Conservation (phyloP, 2,113 vertebrate genomes). For the Baryphthengus martii region DNA sequence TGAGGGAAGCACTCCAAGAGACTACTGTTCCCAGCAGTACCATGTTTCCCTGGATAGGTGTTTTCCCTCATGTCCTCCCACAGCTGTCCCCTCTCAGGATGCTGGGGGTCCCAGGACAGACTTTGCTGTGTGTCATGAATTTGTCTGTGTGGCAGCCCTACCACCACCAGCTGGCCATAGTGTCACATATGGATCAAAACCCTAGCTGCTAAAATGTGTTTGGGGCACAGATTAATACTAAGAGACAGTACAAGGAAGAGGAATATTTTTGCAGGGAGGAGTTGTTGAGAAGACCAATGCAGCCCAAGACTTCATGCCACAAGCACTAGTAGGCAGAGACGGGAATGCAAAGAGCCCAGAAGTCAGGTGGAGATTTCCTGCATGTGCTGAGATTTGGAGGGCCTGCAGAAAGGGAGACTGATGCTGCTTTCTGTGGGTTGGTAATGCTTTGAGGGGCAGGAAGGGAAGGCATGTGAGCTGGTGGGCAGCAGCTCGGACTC, state of each 20-base stretch:
- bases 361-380: background rate
- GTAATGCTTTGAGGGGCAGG: background rate
- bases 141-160: background rate
- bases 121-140: fast-evolving
- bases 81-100: background rate
- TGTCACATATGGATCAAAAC: background rate
- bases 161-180: background rate
- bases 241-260: background rate
- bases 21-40: background rate
- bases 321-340: background rate
- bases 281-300: background rate
- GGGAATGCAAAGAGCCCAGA: background rate
- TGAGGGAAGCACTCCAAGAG: background rate
- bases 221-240: background rate
- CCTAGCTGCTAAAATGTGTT: background rate
- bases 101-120: background rate
- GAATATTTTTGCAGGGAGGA: background rate
- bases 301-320: background rate
- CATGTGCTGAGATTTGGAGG: background rate
- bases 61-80: background rate
- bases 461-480: background rate
- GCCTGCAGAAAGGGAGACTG: background rate
- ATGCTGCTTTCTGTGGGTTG: background rate
- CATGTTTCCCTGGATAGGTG: background rate
- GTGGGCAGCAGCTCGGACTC: background rate